Percentiles rank a stretch among this genome's conserved stretches.
Conservation (phyloP, 2,888 invertebrate genomes). For the Actias luna region DNA sequence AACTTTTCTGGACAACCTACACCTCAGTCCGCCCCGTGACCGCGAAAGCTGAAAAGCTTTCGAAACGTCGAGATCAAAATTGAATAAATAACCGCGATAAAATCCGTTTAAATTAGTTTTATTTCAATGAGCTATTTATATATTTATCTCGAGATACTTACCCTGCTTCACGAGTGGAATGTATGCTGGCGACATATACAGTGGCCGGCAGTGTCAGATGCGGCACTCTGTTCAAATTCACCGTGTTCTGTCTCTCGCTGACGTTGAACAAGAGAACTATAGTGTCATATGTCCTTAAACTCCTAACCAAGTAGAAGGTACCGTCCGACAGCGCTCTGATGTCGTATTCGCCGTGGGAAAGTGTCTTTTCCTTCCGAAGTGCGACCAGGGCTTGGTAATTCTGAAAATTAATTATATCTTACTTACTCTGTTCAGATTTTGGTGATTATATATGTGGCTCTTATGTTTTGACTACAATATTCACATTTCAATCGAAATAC, state of each 20-base stretch:
- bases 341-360: conserved; percentile 66
- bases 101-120: too few species aligned
- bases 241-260: conserved; percentile 51
- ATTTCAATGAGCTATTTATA: too few species aligned
- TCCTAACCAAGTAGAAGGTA: conserved; percentile 53
- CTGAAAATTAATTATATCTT: conserved; percentile 38
- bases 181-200: conserved; percentile 55
- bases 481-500: too few species aligned
- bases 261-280: conserved; percentile 80
- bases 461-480: too few species aligned
- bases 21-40: too few species aligned
- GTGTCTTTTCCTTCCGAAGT: conserved; percentile 68
- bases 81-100: too few species aligned
- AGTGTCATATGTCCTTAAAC: conserved; percentile 48
- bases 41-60: too few species aligned
- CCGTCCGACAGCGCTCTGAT: conserved; percentile 62
- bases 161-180: conserved; percentile 52
- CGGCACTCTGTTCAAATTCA: conserved; percentile 56
- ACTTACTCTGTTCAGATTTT: too few species aligned
- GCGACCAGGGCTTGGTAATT: conserved; percentile 79
- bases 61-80: too few species aligned
- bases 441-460: too few species aligned
- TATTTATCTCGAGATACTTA: conserved; percentile 33
- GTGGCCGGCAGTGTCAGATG: conserved; percentile 43
- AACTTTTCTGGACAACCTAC: too few species aligned